phyloP scores from a whole-genome alignment of 2,797 vertebrate genomes.

The Vireo griseus region DNA sequence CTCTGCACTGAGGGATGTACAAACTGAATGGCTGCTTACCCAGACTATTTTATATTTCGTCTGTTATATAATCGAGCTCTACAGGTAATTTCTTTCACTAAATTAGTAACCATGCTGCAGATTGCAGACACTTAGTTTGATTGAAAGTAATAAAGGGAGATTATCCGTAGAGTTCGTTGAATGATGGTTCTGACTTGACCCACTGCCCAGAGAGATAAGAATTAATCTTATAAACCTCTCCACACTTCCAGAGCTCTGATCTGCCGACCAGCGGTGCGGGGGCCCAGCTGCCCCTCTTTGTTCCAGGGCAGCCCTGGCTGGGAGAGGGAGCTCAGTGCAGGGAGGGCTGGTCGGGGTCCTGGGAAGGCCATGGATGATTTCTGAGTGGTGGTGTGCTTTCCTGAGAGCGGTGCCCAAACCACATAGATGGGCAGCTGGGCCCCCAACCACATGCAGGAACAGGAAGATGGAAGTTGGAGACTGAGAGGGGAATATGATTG shows the following conservation, averaged over 20 bases:
- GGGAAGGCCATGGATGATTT: rapidly evolving
- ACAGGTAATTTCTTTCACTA: constrained; percentile 70
- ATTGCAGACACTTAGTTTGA: constrained; percentile 76
- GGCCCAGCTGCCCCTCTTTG: constrained; percentile 32
- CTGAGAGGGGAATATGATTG: neutral
- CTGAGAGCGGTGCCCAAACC: rapidly evolving
- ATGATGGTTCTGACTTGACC: constrained; percentile 75
- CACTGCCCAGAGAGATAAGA: constrained; percentile 74
- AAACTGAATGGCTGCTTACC: constrained; percentile 49
- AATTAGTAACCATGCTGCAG: constrained; percentile 71
- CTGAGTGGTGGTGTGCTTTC: rapidly evolving
- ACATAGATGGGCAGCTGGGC: neutral
- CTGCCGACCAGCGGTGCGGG: neutral
- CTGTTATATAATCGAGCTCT: constrained; percentile 68
- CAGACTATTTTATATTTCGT: constrained; percentile 31
- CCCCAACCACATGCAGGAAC: neutral
- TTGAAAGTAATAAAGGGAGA: constrained; percentile 78
- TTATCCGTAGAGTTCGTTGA: constrained; percentile 70
- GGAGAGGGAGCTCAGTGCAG: neutral
- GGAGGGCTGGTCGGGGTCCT: neutral
- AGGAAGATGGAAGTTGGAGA: neutral
- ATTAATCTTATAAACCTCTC: constrained; percentile 76
- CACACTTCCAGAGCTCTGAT: constrained; percentile 50
- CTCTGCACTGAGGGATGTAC: neutral
- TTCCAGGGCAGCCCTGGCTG: constrained; percentile 34